A percentile compares a stretch with the other conserved stretches of the same genome.
Conservation (phyloP, 1,140 invertebrate species). For the Cylas formicarius region DNA sequence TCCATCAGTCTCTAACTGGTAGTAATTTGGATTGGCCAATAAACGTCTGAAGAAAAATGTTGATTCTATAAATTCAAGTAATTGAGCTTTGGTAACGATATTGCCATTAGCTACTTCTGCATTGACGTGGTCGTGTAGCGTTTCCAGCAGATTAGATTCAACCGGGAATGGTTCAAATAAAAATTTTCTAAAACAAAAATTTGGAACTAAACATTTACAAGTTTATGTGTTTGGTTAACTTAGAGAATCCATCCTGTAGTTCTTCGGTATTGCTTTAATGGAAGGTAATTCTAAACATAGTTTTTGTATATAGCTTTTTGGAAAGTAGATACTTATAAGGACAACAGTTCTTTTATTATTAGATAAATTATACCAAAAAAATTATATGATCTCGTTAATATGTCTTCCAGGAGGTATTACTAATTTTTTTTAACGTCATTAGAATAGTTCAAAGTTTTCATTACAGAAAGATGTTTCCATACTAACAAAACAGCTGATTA, state of each 20-base stretch:
- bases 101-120: slow-evolving; percentile 96
- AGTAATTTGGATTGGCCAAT: slow-evolving; percentile 90
- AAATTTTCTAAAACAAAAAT: slow-evolving; percentile 60
- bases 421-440: too few species aligned
- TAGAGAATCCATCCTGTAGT: too few species aligned
- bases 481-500: not conserved
- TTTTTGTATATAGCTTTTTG: not conserved
- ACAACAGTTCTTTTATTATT: not conserved
- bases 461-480: too few species aligned
- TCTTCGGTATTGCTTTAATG: too few species aligned
- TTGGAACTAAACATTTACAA: not conserved
- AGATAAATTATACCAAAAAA: too few species aligned
- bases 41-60: slow-evolving; percentile 92
- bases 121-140: slow-evolving; percentile 94
- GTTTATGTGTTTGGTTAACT: too few species aligned
- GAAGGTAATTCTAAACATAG: too few species aligned
- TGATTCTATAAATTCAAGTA: slow-evolving; percentile 96
- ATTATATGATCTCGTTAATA: too few species aligned
- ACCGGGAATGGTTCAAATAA: slow-evolving; percentile 99
- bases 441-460: too few species aligned
- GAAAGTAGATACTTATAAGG: not conserved
- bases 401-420: too few species aligned
- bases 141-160: slow-evolving; percentile 86
- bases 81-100: slow-evolving; percentile 85
- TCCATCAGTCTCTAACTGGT: slow-evolving; percentile 73